Conservation (phyloP, 2,888 invertebrate genomes). For the Philhelius pedissequus region DNA sequence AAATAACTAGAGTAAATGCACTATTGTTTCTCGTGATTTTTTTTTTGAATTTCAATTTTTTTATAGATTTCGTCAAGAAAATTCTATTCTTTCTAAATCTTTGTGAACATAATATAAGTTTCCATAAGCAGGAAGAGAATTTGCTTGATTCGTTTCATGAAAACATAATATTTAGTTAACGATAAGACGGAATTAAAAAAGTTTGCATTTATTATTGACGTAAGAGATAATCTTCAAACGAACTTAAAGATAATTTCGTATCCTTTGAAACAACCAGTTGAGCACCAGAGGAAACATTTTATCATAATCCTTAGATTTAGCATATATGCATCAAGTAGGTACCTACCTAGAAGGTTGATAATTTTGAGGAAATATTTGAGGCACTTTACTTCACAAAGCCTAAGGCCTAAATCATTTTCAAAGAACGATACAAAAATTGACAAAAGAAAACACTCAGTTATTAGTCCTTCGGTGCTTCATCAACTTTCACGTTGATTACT, state of each 20-base stretch:
- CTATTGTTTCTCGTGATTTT: too few species aligned
- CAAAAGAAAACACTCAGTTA: neutral
- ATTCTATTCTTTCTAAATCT: too few species aligned
- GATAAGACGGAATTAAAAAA: too few species aligned
- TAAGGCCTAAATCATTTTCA: neutral
- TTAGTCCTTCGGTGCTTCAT: conserved; percentile 11
- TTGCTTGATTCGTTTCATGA: too few species aligned
- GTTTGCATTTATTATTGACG: neutral
- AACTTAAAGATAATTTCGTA: neutral
- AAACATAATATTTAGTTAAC: too few species aligned
- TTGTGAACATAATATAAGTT: too few species aligned
- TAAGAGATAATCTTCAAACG: neutral
- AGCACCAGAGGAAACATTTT: conserved; percentile 1
- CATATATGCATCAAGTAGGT: conserved; percentile 11
- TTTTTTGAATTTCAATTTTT: too few species aligned
- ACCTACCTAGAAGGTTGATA: neutral
- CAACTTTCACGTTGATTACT: conserved; percentile 39
- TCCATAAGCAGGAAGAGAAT: too few species aligned
- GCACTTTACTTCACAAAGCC: neutral
- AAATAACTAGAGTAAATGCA: too few species aligned
- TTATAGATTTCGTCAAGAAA: too few species aligned
- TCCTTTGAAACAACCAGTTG: conserved; percentile 4
- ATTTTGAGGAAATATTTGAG: neutral
- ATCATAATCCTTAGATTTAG: neutral
- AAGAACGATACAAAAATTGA: neutral